Conservation (phyloP, 2,888 invertebrate species). For the Acanthosepion lycidas region DNA sequence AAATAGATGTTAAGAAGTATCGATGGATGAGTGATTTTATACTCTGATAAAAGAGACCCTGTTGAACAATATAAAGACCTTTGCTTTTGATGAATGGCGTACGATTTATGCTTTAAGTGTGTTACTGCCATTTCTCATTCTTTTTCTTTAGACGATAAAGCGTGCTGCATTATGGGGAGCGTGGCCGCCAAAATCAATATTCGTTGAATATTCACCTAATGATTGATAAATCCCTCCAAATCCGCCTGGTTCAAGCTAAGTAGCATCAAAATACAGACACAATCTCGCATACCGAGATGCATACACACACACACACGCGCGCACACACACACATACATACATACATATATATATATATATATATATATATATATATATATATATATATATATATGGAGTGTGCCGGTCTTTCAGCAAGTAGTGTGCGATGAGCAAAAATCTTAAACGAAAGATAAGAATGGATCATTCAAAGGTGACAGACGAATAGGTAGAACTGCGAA, state of each 20-base stretch:
- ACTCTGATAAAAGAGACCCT: neutral
- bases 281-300: too few relatives aligned
- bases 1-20: neutral
- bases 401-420: too few relatives aligned
- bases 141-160: neutral
- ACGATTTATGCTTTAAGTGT: neutral
- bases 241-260: neutral
- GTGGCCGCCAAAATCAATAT: neutral
- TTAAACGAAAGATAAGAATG: neutral
- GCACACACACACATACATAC: too few relatives aligned
- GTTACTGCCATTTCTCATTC: neutral
- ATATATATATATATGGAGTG: neutral
- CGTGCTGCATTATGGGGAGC: neutral
- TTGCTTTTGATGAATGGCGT: slow-evolving; percentile 16
- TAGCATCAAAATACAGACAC: neutral
- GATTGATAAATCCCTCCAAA: neutral
- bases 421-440: too few relatives aligned
- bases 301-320: too few relatives aligned
- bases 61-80: neutral
- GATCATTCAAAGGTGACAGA: slow-evolving; percentile 8
- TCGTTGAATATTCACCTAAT: slow-evolving; percentile 33
- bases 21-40: neutral
- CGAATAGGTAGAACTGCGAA: neutral
- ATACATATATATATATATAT: neutral
- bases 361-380: slow-evolving; percentile 1